Conservation (phyloP, 2,888 invertebrate genomes). For the Julus scandinavius region DNA sequence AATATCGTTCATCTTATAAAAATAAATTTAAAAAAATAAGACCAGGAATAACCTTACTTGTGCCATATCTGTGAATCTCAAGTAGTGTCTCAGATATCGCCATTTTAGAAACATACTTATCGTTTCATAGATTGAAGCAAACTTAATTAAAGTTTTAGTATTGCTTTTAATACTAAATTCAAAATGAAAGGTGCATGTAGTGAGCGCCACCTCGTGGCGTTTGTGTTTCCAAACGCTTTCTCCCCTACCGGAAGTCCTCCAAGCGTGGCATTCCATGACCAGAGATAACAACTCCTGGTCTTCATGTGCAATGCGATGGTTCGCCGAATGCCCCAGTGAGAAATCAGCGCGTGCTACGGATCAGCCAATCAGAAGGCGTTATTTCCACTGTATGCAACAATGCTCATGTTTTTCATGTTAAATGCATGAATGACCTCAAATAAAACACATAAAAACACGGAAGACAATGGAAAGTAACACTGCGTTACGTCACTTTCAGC, state of each 20-base stretch:
- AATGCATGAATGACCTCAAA: slow-evolving; percentile 21
- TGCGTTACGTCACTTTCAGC: not conserved
- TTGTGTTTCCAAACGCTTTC: not conserved
- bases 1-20: too few species aligned
- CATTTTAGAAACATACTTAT: not conserved
- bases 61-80: not conserved
- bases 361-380: not conserved
- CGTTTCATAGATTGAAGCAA: too few species aligned
- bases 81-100: not conserved
- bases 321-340: not conserved
- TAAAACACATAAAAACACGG: not conserved
- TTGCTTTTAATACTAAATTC: not conserved
- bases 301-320: not conserved
- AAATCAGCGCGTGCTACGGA: not conserved
- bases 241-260: not conserved
- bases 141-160: not conserved
- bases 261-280: not conserved
- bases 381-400: not conserved
- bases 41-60: too few species aligned
- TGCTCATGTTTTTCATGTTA: not conserved
- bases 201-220: not conserved
- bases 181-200: not conserved
- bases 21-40: too few species aligned
- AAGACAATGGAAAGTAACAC: slow-evolving; percentile 1
- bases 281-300: not conserved